phyloP scores from a whole-genome alignment of 2,888 invertebrate genomes.

The Choristoneura rosaceana region DNA sequence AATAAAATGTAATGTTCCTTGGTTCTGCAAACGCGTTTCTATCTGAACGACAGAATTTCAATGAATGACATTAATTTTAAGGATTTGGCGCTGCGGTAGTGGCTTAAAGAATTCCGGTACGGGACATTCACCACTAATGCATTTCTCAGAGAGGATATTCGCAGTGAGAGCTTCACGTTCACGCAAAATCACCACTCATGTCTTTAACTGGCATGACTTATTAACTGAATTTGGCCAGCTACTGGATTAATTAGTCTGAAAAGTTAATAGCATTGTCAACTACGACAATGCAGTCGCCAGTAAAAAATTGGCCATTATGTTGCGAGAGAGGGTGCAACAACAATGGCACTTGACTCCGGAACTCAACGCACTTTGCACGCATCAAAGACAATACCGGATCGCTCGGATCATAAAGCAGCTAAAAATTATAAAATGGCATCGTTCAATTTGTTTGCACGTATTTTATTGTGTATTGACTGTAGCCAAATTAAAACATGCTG shows the following conservation, averaged over 20 bases:
- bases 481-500: conserved; percentile 21
- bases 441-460: neutral
- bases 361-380: neutral
- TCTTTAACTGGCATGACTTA: too few relatives aligned
- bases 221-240: too few relatives aligned
- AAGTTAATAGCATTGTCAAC: neutral
- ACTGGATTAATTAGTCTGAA: neutral
- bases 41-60: too few relatives aligned
- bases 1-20: neutral
- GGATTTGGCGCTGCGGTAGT: too few relatives aligned
- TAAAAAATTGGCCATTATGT: neutral
- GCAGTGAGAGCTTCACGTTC: too few relatives aligned
- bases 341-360: conserved; percentile 1
- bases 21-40: neutral
- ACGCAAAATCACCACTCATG: too few relatives aligned
- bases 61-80: too few relatives aligned
- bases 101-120: too few relatives aligned
- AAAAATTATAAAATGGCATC: neutral
- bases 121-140: too few relatives aligned
- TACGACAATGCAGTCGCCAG: neutral
- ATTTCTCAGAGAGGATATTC: too few relatives aligned
- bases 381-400: neutral
- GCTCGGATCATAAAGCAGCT: neutral
- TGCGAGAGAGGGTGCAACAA: neutral
- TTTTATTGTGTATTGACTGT: neutral